These are phyloP conservation scores for Alcis repandata DNA, from an alignment of 2,888 invertebrate species.

Conservation along the genomic window DNA sequence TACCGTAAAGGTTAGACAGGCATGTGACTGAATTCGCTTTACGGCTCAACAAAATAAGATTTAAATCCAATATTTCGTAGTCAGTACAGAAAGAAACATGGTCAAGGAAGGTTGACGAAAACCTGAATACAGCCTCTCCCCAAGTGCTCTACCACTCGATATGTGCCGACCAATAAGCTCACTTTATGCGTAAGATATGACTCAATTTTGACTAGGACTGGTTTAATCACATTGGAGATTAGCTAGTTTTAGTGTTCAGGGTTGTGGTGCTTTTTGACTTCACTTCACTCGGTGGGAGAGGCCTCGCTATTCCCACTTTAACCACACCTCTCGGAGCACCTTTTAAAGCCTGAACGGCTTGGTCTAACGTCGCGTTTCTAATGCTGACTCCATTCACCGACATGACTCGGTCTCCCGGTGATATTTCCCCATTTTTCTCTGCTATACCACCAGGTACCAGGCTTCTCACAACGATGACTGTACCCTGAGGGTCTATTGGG, in stretches of 20 bases:
- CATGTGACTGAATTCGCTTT: too few species aligned
- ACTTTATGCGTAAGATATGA: slow-evolving; percentile 73
- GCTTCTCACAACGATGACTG: slow-evolving; percentile 98
- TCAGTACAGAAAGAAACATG: background rate
- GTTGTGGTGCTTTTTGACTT: slow-evolving; percentile 79
- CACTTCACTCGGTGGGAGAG: slow-evolving; percentile 85
- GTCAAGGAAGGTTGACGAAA: slow-evolving; percentile 6
- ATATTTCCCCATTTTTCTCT: slow-evolving; percentile 96
- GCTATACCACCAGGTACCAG: slow-evolving; percentile 99
- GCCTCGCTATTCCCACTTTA: slow-evolving; percentile 96
- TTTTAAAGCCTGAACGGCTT: slow-evolving; percentile 98
- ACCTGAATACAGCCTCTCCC: slow-evolving; percentile 34
- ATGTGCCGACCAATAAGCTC: slow-evolving; percentile 64
- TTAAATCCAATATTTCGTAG: background rate
- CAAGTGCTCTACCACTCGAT: slow-evolving; percentile 57
- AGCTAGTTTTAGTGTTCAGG: slow-evolving; percentile 76
- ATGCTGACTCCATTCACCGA: slow-evolving; percentile 96
- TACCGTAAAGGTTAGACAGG: too few species aligned
- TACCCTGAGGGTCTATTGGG: slow-evolving; percentile 97
- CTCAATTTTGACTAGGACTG: slow-evolving; percentile 76
- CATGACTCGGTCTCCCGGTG: slow-evolving; percentile 97
- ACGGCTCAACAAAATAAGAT: too few species aligned
- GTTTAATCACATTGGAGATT: slow-evolving; percentile 63
- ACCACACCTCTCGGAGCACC: slow-evolving; percentile 96
- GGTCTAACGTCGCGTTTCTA: slow-evolving; percentile 96